Base-by-base conservation (phyloP, 2,113 vertebrate genomes). In the Pavo muticus region DNA sequence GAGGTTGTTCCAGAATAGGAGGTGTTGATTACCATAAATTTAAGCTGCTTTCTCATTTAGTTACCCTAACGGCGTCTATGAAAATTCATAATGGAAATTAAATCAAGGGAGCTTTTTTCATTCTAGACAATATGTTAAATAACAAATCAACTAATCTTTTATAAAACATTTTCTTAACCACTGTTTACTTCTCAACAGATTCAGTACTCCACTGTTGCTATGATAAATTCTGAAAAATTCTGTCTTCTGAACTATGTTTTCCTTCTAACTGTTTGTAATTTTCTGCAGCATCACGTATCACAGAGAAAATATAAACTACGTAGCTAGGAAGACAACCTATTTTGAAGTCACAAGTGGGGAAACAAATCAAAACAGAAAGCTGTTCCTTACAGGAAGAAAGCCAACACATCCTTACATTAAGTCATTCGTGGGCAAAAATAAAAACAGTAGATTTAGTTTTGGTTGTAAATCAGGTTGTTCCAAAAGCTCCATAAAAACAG, bases 401-500 rank as follows among this genome's bases (percentile, higher is more conserved):
- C 6, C 25, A 71, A 10, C 3, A 65, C 69, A 17, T 14, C 57
- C 16, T 75, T 52, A 32, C 80, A 32, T 29, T 21, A 69, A 93
- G 77, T 30, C 44, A 57, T 32, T 75, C 24, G 4, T 1, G 71
- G 16, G 23, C 20, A 70, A 81, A 87, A 94, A 35, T 24, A 54
- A 95, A 37, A 77, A 30, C 74, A 69, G 78, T 42, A 59, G 14
- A 57, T 70, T 84, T 69, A 67, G 30, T 54, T 86, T 30, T 12
- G 71, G 25, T 39, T 72, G 70, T 40, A 63, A 80, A 80, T 71
- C 87, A 25, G n/a, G 27, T 16, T 92, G 47, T 96, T 96, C 82
- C 54, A 79, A 93, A 92, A 97, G 37, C 59, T 70, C 65, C 35
- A 16, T 81, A 87, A 92, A 90, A 96, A 67, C 8, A 17, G 16